Evolutionary conservation across 2,888 invertebrate genomes (phyloP), one percentile per base, ranked within the genome.

Genomic region (Julus scanicus): DNA sequence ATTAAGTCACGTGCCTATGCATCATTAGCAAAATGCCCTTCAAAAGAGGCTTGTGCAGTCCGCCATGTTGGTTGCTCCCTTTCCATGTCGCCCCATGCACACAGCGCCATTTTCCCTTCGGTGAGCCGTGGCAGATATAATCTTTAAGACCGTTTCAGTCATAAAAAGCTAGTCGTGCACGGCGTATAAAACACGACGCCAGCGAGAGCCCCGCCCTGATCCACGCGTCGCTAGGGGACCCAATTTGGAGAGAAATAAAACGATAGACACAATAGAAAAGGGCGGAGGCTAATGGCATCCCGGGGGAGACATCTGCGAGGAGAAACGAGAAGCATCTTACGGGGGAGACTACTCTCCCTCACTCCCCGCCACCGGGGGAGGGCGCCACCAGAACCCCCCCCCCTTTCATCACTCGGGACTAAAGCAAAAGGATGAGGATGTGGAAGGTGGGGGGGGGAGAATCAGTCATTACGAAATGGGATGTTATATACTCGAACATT

Each of bases 241-340:
- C 83, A 83, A 9, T 83, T 83, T 15, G 83, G 1, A 83, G 39
- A 39, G 83, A 83, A 39, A 83, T 39, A 37, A 39, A 83, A 39
- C 83, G 39, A 83, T 83, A 39, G 83, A 39, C 83, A 83, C 83
- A 83, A 83, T 83, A 83, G 83, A 83, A 83, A 83, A 83, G 83
- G 83, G 83, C 83, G 83, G 83, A 83, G 83, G 83, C 83, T 83
- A 83, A 83, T 83, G 83, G 37, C 37, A 11, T 83, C 83, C 39
- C 83, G 13, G 13, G 83, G 83, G 83, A 39, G 83, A 37, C 83
- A 39, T 83, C 83, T 37, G 39, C 3, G 83, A 39, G 39, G 17
- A 83, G 83, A 37, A 83, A 83, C 39, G 83, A 83, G 83, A 83
- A 83, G 83, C 83, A 39, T 83, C 83, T 83, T 83, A 13, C 13